These are phyloP conservation scores for Osmerus mordax DNA, from an alignment of 2,113 vertebrate species.

Conservation along the genomic window DNA sequence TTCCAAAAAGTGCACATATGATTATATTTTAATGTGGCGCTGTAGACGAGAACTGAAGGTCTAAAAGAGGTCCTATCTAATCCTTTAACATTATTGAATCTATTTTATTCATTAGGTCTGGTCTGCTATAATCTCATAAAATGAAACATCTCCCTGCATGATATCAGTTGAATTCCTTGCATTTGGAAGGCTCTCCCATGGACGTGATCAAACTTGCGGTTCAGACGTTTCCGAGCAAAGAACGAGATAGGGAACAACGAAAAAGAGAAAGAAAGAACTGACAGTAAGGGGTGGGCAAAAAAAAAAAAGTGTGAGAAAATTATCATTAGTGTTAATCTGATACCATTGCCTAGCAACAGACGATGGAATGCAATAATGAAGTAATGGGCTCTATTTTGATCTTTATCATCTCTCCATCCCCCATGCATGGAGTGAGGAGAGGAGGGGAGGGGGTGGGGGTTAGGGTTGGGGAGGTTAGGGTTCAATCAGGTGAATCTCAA, in stretches of 20 bases:
- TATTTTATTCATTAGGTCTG: slow-evolving; percentile 17
- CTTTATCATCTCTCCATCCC: slow-evolving; percentile 26
- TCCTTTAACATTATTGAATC: slow-evolving; percentile 1
- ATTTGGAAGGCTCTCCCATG: slow-evolving; percentile 8
- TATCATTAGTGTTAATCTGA: slow-evolving; percentile 63
- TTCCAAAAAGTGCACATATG: background rate
- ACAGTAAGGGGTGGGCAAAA: background rate
- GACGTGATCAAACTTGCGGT: slow-evolving; percentile 27
- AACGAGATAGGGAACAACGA: background rate
- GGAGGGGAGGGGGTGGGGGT: no score
- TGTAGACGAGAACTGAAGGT: background rate
- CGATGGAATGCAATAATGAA: slow-evolving; percentile 52
- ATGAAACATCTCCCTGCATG: slow-evolving; percentile 21
- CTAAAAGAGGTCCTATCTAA: background rate
- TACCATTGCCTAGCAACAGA: slow-evolving; percentile 61
- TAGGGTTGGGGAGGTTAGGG: background rate
- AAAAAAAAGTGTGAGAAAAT: slow-evolving; percentile 49
- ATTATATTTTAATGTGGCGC: background rate
- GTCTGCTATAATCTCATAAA: slow-evolving; percentile 14
- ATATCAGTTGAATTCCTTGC: slow-evolving; percentile 20
- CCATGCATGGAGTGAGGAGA: no score
- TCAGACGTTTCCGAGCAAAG: slow-evolving; percentile 9
- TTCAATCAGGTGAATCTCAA: background rate
- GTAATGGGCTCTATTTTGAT: slow-evolving; percentile 58
- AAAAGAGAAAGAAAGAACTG: slow-evolving; percentile 15